Percentiles rank a stretch among this genome's conserved stretches.
Evolutionary conservation across 2,888 invertebrate species (phyloP).

Genomic region (Caenorhabditis imperialis): DNA sequence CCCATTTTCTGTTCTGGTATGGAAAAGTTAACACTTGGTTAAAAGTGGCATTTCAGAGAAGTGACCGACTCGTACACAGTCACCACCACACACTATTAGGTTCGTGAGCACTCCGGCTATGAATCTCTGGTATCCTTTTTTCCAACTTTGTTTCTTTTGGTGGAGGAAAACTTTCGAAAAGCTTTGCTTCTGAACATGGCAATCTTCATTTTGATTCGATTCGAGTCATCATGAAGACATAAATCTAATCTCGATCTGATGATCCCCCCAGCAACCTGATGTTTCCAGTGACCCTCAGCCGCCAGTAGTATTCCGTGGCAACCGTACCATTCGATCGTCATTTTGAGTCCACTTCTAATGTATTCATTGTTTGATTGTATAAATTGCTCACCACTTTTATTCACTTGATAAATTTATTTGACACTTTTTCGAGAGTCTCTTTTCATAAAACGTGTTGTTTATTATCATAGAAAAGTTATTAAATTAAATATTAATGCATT

Average conservation of each 20-base stretch:
- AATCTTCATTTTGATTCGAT: too few species aligned
- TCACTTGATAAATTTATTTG: neutral
- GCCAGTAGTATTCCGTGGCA: slow-evolving; percentile 43
- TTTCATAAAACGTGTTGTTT: neutral
- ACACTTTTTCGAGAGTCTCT: neutral
- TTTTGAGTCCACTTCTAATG: slow-evolving; percentile 7
- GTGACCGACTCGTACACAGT: slow-evolving; percentile 62
- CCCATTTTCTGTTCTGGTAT: neutral
- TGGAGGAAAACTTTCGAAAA: slow-evolving; percentile 11
- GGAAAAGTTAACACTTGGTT: neutral
- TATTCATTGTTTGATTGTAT: slow-evolving; percentile 44
- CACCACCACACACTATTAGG: slow-evolving; percentile 63
- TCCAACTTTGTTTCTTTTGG: slow-evolving; percentile 4
- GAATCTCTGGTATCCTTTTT: slow-evolving; percentile 12
- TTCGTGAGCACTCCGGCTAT: slow-evolving; percentile 18
- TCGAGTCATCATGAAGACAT: neutral
- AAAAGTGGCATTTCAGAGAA: slow-evolving; percentile 54
- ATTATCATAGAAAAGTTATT: slow-evolving; percentile 1
- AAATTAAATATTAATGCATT: slow-evolving; percentile 2
- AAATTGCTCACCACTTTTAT: slow-evolving; percentile 42
- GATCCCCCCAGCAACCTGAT: neutral
- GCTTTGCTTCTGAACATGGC: too few species aligned
- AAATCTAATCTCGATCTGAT: neutral
- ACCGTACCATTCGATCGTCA: slow-evolving; percentile 35
- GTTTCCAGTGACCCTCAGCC: slow-evolving; percentile 44